These are phyloP conservation scores for Tineola bisselliella DNA, from an alignment of 2,888 invertebrate genomes.

Conservation along the genomic window DNA sequence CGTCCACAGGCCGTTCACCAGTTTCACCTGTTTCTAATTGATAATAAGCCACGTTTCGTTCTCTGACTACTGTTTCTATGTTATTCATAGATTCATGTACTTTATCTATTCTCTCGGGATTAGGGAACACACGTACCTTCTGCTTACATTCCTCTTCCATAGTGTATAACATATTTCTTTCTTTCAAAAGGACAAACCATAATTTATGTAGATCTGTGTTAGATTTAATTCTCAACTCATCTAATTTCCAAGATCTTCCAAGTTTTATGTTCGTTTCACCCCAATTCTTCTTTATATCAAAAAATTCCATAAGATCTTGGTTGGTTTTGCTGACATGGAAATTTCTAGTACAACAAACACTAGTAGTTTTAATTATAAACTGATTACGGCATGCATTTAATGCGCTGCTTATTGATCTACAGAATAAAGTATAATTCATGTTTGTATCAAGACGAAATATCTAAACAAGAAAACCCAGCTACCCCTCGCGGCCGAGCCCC, in stretches of 20 bases:
- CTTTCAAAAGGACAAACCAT: slow-evolving; percentile 93
- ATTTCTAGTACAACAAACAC: slow-evolving; percentile 18
- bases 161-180: slow-evolving; percentile 95
- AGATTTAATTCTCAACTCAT: slow-evolving; percentile 94
- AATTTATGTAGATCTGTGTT: slow-evolving; percentile 96
- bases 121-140: slow-evolving; percentile 79
- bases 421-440: slow-evolving; percentile 9
- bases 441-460: not conserved
- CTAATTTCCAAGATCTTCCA: slow-evolving; percentile 87
- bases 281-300: slow-evolving; percentile 89
- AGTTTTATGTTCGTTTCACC: slow-evolving; percentile 76
- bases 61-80: slow-evolving; percentile 88
- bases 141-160: slow-evolving; percentile 88
- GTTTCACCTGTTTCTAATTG: slow-evolving; percentile 87
- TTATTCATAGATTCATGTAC: slow-evolving; percentile 95
- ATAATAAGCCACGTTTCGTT: slow-evolving; percentile 91
- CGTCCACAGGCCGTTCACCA: slow-evolving; percentile 77
- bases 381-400: slow-evolving; percentile 7
- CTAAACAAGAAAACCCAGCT: no score
- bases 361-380: not conserved
- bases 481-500: no score
- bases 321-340: slow-evolving; percentile 46
- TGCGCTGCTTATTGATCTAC: slow-evolving; percentile 11
- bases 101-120: slow-evolving; percentile 93
- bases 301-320: slow-evolving; percentile 84